Conservation (phyloP, 2,113 vertebrate genomes). For the Octodon degus region DNA sequence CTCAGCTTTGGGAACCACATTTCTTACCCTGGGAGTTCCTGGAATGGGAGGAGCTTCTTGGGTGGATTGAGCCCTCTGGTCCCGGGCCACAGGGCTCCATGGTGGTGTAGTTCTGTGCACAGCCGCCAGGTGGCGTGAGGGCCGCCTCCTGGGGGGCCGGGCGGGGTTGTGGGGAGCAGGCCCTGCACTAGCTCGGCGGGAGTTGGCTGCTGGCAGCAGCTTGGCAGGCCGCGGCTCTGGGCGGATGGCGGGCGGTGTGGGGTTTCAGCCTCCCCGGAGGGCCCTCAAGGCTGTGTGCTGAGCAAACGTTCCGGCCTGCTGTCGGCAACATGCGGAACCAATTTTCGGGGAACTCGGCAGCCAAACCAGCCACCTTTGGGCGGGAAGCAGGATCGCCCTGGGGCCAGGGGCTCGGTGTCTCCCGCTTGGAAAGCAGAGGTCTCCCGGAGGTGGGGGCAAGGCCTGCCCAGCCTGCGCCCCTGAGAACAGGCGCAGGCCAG, state of each 20-base stretch:
- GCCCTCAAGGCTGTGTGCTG: constrained; percentile 79
- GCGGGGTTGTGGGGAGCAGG: neutral
- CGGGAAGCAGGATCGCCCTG: constrained; percentile 64
- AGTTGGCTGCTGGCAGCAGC: constrained; percentile 75
- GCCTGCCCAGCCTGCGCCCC: neutral
- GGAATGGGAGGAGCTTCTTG: constrained; percentile 62
- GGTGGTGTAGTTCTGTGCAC: constrained; percentile 63
- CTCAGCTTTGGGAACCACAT: constrained; percentile 75
- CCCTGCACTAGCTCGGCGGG: constrained; percentile 55
- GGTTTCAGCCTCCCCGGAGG: constrained; percentile 84
- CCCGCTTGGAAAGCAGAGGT: constrained; percentile 44
- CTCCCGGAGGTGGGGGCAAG: neutral
- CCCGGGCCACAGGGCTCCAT: constrained; percentile 19
- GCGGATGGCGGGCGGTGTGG: constrained; percentile 65
- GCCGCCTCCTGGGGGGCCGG: constrained; percentile 48
- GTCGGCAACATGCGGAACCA: constrained; percentile 84
- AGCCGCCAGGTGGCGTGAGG: constrained; percentile 79
- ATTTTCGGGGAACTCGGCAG: constrained; percentile 82
- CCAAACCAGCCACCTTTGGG: constrained; percentile 82
- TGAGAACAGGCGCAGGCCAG: neutral
- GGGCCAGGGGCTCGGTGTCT: constrained; percentile 18
- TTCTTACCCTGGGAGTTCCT: constrained; percentile 72
- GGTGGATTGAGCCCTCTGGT: neutral
- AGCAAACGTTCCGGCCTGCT: constrained; percentile 82
- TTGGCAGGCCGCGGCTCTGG: constrained; percentile 78